Base-by-base conservation (phyloP, 2,113 vertebrate species). In the Clupea harengus region DNA sequence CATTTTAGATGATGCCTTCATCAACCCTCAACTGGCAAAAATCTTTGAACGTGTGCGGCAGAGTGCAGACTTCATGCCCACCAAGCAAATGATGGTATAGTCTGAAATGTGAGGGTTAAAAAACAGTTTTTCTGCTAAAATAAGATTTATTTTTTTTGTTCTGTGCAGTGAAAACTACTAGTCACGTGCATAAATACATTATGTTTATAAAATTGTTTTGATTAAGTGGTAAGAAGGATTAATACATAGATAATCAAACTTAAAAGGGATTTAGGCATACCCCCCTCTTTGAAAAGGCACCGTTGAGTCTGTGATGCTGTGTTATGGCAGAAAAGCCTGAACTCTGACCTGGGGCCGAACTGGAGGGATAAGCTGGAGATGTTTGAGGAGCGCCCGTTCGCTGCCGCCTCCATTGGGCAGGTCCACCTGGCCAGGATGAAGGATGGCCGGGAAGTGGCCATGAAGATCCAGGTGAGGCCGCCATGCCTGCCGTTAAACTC, bases 321-420 rank as follows among this genome's bases (percentile, higher is more conserved):
- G 2, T 67, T 85, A 75, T 87, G 75, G 2, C 90, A 99, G 98
- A 98, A 97, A 95, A 97, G 94, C 0, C 91, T 99, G 85, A 95
- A 90, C 90, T 94, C 67, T 0, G 98, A 99, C 89, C 93, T 99
- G 3, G 97, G 97, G 4, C 96, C 97, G 5, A 91, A 88, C 92
- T 99, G 97, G 97, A 95, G 95, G 87, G 95, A 97, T 89, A 95
- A 97, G 87, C 93, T 99, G 92, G 96, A 97, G 81, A 96, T 92
- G 54, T 99, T 99, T 18, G 97, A 99, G 89, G 98, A 99, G 60
- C 95, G 97, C 0, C 97, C 97, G 0, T 98, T 98, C 25, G 98
- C 98, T 0, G 98, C 98, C 0, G 98, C 98, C 7, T 99, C 98
- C 7, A 99, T 99, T 1, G 98, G 98, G 52, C 98, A 99, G 93